Evolutionary conservation across 2,113 vertebrate genomes (phyloP), one percentile per base, ranked within the genome.

Genomic region (Gadus macrocephalus): DNA sequence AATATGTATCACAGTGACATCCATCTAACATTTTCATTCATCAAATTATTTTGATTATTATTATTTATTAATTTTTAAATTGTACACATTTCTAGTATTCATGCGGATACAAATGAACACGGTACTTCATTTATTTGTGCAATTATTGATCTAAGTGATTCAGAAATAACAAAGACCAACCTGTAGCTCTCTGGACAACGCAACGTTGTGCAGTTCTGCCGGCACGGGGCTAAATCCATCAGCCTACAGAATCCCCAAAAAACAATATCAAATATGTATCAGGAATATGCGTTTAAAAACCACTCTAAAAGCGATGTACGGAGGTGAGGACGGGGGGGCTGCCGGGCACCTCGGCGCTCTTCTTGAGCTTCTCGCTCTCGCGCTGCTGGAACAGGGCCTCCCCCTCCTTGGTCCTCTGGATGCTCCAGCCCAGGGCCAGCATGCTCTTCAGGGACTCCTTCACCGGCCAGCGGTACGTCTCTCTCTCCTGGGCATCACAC

Each of bases 391-490:
- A 87, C 69, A 93, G 78, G 72, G 91, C 87, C 69, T 98, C 96
- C 78, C 94, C 95, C 81, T 98, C 96, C 81, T 92, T 98, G 85
- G 93, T 94, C 80, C 95, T 93, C 87, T 99, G 96, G 25, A 98
- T 89, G 63, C 91, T 95, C 97, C 97, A 98, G 74, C 93, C 91
- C 90, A 97, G 89, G 6, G 95, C 91, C 82, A 99, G 68, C 95
- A 99, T 99, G 73, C 95, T 97, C 91, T 96, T 98, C 74, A 99
- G 61, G 12, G 96, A 96, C 84, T 99, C 97, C 81, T 92, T 95
- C 64, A 94, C 93, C 79, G 96, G 97, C 93, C 96, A 98, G 76
- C 96, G 94, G 85, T 99, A 98, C 1, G 95, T 96, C 87, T 98
- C 97, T 69, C 96, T 94, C 79, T 99, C 96, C 97, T 28, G 28